Percentiles rank a stretch among this genome's conserved stretches.
Evolutionary conservation across 2,113 vertebrate genomes (phyloP).

Genomic region (Chionomys nivalis): DNA sequence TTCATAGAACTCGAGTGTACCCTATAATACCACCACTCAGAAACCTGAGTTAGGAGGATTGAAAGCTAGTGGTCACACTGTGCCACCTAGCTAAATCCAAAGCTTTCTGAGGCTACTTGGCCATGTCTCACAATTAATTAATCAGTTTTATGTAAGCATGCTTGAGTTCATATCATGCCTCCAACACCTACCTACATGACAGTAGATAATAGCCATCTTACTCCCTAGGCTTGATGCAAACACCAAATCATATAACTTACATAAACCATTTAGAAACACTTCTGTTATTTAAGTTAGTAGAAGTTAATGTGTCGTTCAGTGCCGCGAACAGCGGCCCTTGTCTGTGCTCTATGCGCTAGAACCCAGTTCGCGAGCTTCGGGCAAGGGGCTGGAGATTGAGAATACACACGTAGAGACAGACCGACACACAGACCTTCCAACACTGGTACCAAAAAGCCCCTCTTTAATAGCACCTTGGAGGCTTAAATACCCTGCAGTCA

Average conservation of each 20-base stretch:
- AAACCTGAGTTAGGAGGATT: background rate
- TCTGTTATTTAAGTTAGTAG: background rate
- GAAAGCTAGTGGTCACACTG: background rate
- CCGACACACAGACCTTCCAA: no score
- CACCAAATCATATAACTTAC: background rate
- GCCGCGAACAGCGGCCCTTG: no score
- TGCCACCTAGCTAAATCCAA: background rate
- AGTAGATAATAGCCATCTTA: background rate
- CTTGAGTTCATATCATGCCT: background rate
- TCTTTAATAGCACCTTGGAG: no score
- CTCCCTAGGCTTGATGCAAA: background rate
- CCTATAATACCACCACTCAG: background rate
- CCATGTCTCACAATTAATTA: background rate
- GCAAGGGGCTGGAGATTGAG: no score
- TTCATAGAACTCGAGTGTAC: background rate
- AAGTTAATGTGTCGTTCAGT: background rate
- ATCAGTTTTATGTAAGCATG: background rate
- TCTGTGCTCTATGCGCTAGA: no score
- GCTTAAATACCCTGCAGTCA: no score
- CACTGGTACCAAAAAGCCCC: no score
- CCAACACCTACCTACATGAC: background rate
- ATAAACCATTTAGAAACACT: slow-evolving; percentile 12
- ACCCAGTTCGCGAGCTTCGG: no score
- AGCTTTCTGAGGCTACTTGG: background rate
- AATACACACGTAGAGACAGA: no score